Conservation (phyloP, 2,888 invertebrate species). For the Eupeodes luniger region DNA sequence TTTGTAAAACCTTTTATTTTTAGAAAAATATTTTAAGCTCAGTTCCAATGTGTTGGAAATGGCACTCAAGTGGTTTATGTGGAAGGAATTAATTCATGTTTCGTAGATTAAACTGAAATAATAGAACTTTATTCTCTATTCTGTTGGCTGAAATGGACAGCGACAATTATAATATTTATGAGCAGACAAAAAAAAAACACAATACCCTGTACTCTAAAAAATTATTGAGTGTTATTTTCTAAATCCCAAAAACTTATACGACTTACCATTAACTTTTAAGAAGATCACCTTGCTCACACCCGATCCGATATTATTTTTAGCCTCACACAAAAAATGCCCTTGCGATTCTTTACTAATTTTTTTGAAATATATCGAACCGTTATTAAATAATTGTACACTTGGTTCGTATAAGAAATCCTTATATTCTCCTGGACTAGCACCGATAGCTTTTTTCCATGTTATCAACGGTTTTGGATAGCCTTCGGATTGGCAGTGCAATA, state of each 20-base stretch:
- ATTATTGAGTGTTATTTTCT: too few species aligned
- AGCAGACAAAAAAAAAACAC: not conserved
- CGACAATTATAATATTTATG: not conserved
- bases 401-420: constrained; percentile 93
- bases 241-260: not conserved
- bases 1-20: too few species aligned
- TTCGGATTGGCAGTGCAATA: constrained; percentile 94
- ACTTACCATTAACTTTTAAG: constrained; percentile 94
- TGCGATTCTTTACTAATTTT: constrained; percentile 94
- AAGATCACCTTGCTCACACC: constrained; percentile 96
- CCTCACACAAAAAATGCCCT: constrained; percentile 96
- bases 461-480: constrained; percentile 95
- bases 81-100: too few species aligned
- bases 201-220: too few species aligned
- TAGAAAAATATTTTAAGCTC: too few species aligned
- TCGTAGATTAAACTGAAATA: too few species aligned
- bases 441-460: constrained; percentile 95
- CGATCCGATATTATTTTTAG: constrained; percentile 95
- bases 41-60: too few species aligned
- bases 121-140: too few species aligned
- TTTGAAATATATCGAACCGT: constrained; percentile 93
- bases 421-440: constrained; percentile 91
- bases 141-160: too few species aligned
- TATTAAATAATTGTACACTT: constrained; percentile 90
- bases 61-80: too few species aligned